Evolutionary conservation across 2,113 vertebrate species (phyloP).

Genomic region (Aphyosemion australe): DNA sequence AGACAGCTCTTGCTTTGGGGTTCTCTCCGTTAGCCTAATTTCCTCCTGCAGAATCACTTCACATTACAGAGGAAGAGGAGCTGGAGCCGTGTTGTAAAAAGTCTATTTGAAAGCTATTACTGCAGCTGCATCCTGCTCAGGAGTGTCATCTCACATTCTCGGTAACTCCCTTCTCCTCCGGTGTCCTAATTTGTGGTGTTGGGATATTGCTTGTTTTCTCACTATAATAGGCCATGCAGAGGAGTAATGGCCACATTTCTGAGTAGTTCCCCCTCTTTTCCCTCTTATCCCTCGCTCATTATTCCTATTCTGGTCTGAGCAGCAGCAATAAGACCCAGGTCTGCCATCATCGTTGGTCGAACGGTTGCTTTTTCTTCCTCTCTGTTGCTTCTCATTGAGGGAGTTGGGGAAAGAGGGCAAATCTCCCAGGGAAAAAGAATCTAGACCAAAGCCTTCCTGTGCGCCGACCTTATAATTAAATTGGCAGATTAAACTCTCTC

Average conservation of each 20-base stretch:
- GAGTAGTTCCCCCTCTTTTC: constrained; percentile 18
- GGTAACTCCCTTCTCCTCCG: constrained; percentile 38
- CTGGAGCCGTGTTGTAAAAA: constrained; percentile 7
- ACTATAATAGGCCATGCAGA: constrained; percentile 48
- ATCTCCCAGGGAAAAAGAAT: constrained; percentile 54
- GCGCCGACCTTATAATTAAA: constrained; percentile 69
- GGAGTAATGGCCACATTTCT: constrained; percentile 42
- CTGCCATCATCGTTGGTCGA: constrained; percentile 37
- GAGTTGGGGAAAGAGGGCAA: constrained; percentile 55
- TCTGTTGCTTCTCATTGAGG: constrained; percentile 32
- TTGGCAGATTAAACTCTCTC: constrained; percentile 69
- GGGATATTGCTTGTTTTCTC: constrained; percentile 62
- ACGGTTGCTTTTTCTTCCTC: constrained; percentile 24
- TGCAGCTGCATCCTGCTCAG: constrained; percentile 36
- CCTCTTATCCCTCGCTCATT: constrained; percentile 31
- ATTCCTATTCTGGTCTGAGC: constrained; percentile 29
- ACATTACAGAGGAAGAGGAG: constrained; percentile 17
- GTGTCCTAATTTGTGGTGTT: constrained; percentile 50
- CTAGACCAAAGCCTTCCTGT: constrained; percentile 65
- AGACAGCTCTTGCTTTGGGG: background rate
- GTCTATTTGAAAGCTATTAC: constrained; percentile 57
- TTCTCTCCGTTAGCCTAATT: background rate
- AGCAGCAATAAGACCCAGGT: constrained; percentile 16
- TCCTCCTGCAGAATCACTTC: background rate
- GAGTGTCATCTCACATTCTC: constrained; percentile 40